Conservation (phyloP, 2,113 vertebrate species). For the Natator depressus region DNA sequence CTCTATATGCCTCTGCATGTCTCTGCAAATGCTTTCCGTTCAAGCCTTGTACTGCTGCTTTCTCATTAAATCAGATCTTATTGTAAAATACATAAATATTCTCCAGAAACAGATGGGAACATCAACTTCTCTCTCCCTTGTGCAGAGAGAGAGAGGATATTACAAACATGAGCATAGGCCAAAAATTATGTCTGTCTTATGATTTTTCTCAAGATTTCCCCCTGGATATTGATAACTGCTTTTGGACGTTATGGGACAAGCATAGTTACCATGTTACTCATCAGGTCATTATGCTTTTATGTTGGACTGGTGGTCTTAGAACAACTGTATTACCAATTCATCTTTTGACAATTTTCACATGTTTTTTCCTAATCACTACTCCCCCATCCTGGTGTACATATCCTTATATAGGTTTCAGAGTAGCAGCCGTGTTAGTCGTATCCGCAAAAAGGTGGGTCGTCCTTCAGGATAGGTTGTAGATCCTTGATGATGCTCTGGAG, state of each 20-base stretch:
- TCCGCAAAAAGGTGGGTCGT: too few species aligned
- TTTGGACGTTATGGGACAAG: background rate
- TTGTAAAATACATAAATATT: background rate
- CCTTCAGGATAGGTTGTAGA: too few species aligned
- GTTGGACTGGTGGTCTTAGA: background rate
- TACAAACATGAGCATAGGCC: background rate
- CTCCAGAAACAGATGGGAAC: conserved; percentile 19
- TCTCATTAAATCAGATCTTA: background rate
- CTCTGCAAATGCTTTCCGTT: background rate
- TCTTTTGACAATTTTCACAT: background rate
- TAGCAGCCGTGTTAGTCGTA: too few species aligned
- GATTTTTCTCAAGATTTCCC: background rate
- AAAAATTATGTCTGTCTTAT: background rate
- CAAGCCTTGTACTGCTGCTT: background rate
- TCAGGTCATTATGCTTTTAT: background rate
- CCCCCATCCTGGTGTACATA: background rate
- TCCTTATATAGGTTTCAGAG: background rate
- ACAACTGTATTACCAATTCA: background rate
- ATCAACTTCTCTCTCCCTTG: conserved; percentile 49
- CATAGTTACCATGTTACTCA: rapidly evolving
- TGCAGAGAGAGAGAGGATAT: background rate
- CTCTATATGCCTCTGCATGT: background rate
- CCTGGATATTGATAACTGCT: background rate
- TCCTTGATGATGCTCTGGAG: too few species aligned
- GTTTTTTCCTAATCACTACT: background rate